Conservation (phyloP, 2,113 vertebrate genomes). For the Cavia aperea region DNA sequence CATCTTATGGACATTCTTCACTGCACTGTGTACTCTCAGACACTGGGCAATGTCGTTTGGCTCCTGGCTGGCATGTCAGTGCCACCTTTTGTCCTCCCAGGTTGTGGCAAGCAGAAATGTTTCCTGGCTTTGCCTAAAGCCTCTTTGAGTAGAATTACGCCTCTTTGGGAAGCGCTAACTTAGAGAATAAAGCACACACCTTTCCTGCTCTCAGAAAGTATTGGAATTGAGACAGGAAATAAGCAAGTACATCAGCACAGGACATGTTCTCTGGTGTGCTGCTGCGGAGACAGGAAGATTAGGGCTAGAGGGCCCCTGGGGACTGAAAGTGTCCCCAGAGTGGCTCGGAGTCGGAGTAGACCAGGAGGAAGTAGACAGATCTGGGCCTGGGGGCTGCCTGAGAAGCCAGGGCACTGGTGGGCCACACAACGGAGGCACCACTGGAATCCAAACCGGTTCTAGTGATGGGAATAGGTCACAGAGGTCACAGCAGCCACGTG, state of each 20-base stretch:
- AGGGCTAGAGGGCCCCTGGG: fast-evolving
- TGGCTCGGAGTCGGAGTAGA: background rate
- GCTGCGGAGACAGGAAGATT: no score
- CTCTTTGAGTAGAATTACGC: background rate
- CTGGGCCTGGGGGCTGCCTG: background rate
- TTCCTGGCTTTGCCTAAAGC: background rate
- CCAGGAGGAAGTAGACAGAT: background rate
- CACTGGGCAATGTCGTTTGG: background rate
- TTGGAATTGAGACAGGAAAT: background rate
- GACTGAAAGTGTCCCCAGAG: no score
- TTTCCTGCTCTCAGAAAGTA: background rate
- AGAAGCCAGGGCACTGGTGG: background rate
- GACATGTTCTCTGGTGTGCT: background rate
- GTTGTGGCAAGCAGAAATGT: background rate
- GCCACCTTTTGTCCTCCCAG: fast-evolving
- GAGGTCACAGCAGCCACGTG: background rate
- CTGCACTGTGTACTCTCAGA: fast-evolving
- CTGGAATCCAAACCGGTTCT: fast-evolving
- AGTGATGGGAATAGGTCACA: fast-evolving
- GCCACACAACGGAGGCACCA: no score
- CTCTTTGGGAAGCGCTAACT: background rate
- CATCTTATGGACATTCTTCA: no score
- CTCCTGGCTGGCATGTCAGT: background rate
- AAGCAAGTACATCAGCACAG: background rate
- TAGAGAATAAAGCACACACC: background rate